A percentile compares a stretch with the other conserved stretches of the same genome.
Conservation (phyloP, 2,888 invertebrate species). For the Arge pagana region DNA sequence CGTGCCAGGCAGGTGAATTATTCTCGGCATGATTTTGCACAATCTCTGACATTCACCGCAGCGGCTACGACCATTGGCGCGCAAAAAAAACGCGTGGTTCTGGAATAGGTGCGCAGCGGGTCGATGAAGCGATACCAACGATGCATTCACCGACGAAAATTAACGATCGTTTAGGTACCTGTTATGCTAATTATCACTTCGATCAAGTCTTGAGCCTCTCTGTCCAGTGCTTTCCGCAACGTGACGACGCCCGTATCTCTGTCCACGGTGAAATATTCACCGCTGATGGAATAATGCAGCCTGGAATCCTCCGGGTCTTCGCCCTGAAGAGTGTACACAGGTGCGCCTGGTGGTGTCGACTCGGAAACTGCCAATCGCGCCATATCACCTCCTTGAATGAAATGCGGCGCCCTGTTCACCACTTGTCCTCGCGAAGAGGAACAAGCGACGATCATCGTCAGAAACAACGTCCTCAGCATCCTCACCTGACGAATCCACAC, state of each 20-base stretch:
- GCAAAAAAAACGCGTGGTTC: no score
- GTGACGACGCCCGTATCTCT: slow-evolving; percentile 75
- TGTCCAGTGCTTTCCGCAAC: slow-evolving; percentile 71
- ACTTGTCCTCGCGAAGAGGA: slow-evolving; percentile 60
- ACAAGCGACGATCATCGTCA: slow-evolving; percentile 39
- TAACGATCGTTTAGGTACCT: slow-evolving; percentile 63
- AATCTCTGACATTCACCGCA: no score
- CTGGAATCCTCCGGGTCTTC: slow-evolving; percentile 76
- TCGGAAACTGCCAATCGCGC: slow-evolving; percentile 74
- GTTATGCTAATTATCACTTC: slow-evolving; percentile 84
- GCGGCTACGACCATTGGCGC: no score
- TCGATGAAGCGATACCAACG: no score
- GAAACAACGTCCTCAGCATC: slow-evolving; percentile 44
- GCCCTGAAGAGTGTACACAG: slow-evolving; percentile 77
- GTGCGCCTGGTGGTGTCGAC: slow-evolving; percentile 74
- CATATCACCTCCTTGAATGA: slow-evolving; percentile 80
- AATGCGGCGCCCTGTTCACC: slow-evolving; percentile 75
- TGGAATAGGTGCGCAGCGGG: no score
- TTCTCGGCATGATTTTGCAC: no score
- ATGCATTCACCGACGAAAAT: no score
- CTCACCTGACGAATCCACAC: slow-evolving; percentile 35
- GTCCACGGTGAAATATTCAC: slow-evolving; percentile 81
- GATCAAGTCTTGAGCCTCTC: slow-evolving; percentile 71
- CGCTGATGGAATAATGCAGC: slow-evolving; percentile 79
- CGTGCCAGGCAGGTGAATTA: no score